Base-by-base conservation (phyloP, 2,888 invertebrate species). In the Clivina fossor region DNA sequence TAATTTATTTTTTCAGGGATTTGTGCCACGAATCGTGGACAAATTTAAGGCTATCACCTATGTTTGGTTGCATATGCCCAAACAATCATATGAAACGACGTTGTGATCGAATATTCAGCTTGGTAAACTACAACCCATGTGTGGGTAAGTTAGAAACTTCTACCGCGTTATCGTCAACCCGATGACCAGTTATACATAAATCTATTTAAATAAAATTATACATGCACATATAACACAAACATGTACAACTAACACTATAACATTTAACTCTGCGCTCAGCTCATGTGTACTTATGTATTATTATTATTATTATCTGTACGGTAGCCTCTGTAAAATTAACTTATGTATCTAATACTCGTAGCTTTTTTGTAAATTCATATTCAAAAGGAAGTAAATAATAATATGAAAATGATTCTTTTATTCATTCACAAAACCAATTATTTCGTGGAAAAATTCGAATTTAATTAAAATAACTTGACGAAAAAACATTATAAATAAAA, bases 21-120 rank as follows among this genome's bases (percentile, higher is more conserved):
- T 78, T 85, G 46, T 93, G 93, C 69, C 88, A 90, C 69, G 88
- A 90, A 67, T 86, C 92, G 41, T 93, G 93, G 93, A 85, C 88
- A 61, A 89, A 90, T 67, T 78, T 93, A 53, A 84, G 92, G 56
- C 79, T 88, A 61, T 90, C 93, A 18, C 93, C 92, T 1, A 87
- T 93, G 80, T 93, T 93, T 74, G 93, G 93, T 46, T 93, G 93
- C 77, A 91, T 93, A 71, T 93, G 93, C 71, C 93, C 93, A 63
- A 90, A 89, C 74, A 90, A 89, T 66, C 88, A 90, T 74, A 87
- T 88, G 84, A 88, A 90, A 83, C 84, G 84, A 68, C 83, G 88
- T 64, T 93, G 93, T 76, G 91, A 93, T 75, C 81, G 88, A 67
- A 90, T 93, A 75, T 93, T 91, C 77, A 84, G 86, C 63, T 84